Conservation (phyloP, 2,888 invertebrate genomes). For the Rutpela maculata region DNA sequence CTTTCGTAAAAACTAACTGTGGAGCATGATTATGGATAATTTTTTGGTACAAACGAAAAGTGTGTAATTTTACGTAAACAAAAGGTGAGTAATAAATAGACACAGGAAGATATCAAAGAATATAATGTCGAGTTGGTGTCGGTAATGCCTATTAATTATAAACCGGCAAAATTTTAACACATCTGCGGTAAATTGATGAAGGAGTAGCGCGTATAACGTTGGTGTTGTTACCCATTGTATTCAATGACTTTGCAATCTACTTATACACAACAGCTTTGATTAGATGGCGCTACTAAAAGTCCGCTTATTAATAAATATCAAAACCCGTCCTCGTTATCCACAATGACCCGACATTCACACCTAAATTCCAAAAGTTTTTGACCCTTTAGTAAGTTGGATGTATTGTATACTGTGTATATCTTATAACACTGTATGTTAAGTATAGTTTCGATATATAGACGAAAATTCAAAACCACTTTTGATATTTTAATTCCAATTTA, state of each 20-base stretch:
- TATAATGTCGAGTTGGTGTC: slow-evolving; percentile 6
- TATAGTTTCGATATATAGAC: too few relatives aligned
- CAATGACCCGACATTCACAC: slow-evolving; percentile 41
- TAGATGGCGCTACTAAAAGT: slow-evolving; percentile 32
- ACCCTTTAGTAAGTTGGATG: neutral
- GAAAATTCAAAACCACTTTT: too few relatives aligned
- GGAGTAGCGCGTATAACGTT: slow-evolving; percentile 40
- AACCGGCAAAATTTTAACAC: slow-evolving; percentile 45
- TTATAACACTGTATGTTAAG: too few relatives aligned
- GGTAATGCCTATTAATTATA: slow-evolving; percentile 41
- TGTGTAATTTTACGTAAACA: slow-evolving; percentile 26
- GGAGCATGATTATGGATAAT: neutral
- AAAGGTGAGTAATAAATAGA: slow-evolving; percentile 30
- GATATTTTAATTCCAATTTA: too few relatives aligned
- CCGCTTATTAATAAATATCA: slow-evolving; percentile 23
- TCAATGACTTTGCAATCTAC: slow-evolving; percentile 56
- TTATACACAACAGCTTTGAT: slow-evolving; percentile 20
- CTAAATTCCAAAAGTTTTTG: slow-evolving; percentile 43
- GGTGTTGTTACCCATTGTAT: slow-evolving; percentile 53
- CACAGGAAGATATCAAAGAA: slow-evolving; percentile 36
- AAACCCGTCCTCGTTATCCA: slow-evolving; percentile 35
- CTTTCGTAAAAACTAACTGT: too few relatives aligned
- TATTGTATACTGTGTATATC: too few relatives aligned
- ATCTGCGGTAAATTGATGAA: slow-evolving; percentile 46
- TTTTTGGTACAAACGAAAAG: neutral